Conservation (phyloP, 2,888 invertebrate genomes). For the Macrostomum cliftonense region DNA sequence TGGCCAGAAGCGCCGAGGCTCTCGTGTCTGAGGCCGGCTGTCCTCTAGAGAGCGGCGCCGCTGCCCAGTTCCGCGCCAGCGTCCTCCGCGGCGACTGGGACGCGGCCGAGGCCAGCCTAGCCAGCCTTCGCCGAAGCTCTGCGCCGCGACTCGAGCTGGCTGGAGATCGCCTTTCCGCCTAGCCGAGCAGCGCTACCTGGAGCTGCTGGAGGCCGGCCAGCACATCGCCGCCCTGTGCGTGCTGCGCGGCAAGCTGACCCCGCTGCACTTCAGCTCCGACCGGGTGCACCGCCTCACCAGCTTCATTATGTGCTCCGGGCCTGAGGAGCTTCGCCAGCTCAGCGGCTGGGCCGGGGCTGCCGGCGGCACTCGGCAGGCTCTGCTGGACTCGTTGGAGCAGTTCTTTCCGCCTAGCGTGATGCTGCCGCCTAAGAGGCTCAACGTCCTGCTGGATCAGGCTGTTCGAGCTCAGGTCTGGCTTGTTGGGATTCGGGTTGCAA, state of each 20-base stretch:
- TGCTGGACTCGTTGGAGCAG: conserved; percentile 12
- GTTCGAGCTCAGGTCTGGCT: conserved; percentile 57
- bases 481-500: too few relatives aligned
- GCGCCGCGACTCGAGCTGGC: neutral
- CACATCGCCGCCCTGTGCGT: conserved; percentile 82
- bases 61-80: conserved; percentile 76
- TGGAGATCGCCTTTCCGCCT: conserved; percentile 85
- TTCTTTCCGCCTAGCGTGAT: conserved; percentile 84
- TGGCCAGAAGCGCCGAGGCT: conserved; percentile 29
- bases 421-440: conserved; percentile 62
- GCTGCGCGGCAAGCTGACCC: conserved; percentile 79
- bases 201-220: conserved; percentile 74
- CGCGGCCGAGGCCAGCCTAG: conserved; percentile 39
- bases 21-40: too few relatives aligned
- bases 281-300: conserved; percentile 67
- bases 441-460: conserved; percentile 47
- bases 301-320: conserved; percentile 71
- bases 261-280: conserved; percentile 75
- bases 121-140: too few relatives aligned
- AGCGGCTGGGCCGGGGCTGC: conserved; percentile 48
- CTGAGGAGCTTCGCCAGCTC: conserved; percentile 46
- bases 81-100: conserved; percentile 87
- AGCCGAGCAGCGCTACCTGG: conserved; percentile 88
- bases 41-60: conserved; percentile 70
- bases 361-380: conserved; percentile 2